phyloP scores from a whole-genome alignment of 2,113 vertebrate species.

The Corynorhinus townsendii region DNA sequence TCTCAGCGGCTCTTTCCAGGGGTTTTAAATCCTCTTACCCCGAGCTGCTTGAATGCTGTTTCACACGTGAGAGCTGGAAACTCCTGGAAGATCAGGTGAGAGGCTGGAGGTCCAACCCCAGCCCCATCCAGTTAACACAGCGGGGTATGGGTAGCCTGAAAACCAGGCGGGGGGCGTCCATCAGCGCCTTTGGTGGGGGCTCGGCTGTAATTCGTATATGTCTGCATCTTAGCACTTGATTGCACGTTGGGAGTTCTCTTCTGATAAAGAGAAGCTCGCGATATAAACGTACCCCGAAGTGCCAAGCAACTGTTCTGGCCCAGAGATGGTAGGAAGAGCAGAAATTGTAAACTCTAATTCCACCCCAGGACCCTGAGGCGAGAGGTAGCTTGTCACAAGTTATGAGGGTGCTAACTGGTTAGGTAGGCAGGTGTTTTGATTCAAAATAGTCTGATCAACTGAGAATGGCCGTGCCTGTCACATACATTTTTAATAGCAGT shows the following conservation, averaged over 20 bases:
- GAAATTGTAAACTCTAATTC: neutral
- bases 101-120: neutral
- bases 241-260: neutral
- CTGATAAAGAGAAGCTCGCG: neutral
- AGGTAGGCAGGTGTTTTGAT: neutral
- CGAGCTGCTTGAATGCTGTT: neutral
- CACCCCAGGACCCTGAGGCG: no score
- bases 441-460: neutral
- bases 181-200: neutral
- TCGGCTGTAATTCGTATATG: neutral
- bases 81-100: no score
- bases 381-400: neutral
- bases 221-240: neutral
- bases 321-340: neutral
- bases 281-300: neutral
- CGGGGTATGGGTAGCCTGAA: neutral
- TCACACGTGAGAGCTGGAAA: neutral
- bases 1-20: neutral
- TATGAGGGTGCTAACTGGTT: neutral
- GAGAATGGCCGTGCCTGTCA: neutral
- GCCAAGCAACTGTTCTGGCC: neutral
- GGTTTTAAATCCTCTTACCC: neutral
- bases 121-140: neutral
- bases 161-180: no score
- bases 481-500: neutral